Base-by-base conservation (phyloP, 2,113 vertebrate genomes). In the Talpa occidentalis region DNA sequence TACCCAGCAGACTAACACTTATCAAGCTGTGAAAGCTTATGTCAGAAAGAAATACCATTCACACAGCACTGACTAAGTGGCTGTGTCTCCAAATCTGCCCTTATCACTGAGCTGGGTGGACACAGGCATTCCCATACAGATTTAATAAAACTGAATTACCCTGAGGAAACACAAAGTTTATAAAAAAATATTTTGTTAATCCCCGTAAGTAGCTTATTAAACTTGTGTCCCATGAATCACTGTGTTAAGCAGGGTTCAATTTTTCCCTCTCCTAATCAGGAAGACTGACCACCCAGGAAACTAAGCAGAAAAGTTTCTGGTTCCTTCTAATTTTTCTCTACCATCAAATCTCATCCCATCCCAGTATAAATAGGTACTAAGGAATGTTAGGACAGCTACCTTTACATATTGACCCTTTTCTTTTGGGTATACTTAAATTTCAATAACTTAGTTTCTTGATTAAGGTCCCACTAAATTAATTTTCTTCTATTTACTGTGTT, bases 401-500 rank as follows among this genome's bases (percentile, higher is more conserved):
- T 88, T 73, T 74, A 35, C 7, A 49, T 54, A 81, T 16, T 17
- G 42, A 16, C 37, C n/a, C n/a, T 87, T 76, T 70, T 59, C 66
- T 90, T 74, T 77, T 19, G 22, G 35, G 19, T 78, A 42, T 10
- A 78, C 30, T 78, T 64, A n/a, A 69, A 80, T 59, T 37, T 69
- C 44, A 59, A 40, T 32, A 80, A 60, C 78, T 4, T 1, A 26
- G 52, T 47, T 93, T 90, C 37, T 11, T 77, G 14, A 83, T 49
- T 83, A 83, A 86, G 37, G 44, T 69, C 17, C 49, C 35, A 60
- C 1, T 30, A 91, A 86, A 59, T 28, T 76, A 16, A 76, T 76
- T 92, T 86, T 89, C 37, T 70, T 67, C 49, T 42, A 44, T 60
- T 82, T 82, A 89, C 62, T 70, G 42, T 17, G 32, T 59, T 56